Base-by-base conservation (phyloP, 1,140 invertebrate species). In the Drosophila bocqueti region DNA sequence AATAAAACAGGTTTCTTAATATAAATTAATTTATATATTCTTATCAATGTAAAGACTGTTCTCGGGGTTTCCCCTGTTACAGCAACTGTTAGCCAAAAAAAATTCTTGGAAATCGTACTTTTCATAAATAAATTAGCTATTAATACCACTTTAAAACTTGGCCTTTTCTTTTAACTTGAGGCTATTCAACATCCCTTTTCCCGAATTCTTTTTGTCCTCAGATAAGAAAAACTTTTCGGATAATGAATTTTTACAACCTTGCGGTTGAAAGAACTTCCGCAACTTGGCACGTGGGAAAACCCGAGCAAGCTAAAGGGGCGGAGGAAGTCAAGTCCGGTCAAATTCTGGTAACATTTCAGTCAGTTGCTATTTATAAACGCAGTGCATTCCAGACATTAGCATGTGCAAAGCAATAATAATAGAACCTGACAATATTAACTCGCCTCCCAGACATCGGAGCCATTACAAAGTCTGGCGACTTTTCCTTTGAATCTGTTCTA, bases 261-360 rank as follows among this genome's bases (percentile, higher is more conserved):
- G 63, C 60, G 49, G 66, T 52, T 77, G 72, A 86, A 86, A 80
- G 80, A 87, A 83, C 83, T 86, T 87, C 76, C 80, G 83, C 62
- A 45, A 59, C 42, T 29, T 47, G 49, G 36, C 64, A 63, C 58
- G 62, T 60, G 80, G 50, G 42, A 42, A 55, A 55, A n/a, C 49
- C n/a, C 42, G 60, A 66, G 67, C 55, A 62, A 47, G 60, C 11
- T 34, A 16, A 21, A 34, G 42, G 31, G 57, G 26, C 8, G 40
- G 43, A 52, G 66, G 55, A 68, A 66, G 45, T 74, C 61, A 61
- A 42, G 40, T 46, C 11, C n/a, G 47, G 58, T 29, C 18, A 59
- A 67, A 49, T 69, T 58, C 54, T 61, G 47, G 45, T 72, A 55
- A 24, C 34, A 72, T 67, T 47, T 78, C 61, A 61, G 64, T 50